Percentiles rank a stretch among this genome's conserved stretches.
These are phyloP conservation scores for Probosciger aterrimus DNA, from an alignment of 2,113 vertebrate genomes.

Conservation along the genomic window DNA sequence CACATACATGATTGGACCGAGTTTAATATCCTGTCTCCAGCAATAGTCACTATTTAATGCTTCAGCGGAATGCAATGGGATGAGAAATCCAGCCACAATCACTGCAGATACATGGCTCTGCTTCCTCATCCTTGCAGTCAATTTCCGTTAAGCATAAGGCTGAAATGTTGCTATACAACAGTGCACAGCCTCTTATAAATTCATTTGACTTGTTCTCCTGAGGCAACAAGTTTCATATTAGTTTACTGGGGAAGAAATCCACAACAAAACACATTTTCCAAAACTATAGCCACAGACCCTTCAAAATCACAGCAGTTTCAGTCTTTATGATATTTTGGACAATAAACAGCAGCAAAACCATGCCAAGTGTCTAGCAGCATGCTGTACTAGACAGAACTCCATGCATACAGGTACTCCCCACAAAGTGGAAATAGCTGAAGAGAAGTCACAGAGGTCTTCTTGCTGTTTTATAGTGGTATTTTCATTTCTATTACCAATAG, in stretches of 20 bases:
- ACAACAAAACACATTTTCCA: not conserved
- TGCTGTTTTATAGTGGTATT: not conserved
- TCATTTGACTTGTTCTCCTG: not conserved
- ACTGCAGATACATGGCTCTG: not conserved
- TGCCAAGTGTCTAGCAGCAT: not conserved
- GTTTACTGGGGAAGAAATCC: not conserved
- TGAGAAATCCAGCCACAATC: constrained; percentile 4
- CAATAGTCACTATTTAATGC: not conserved
- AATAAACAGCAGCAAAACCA: not conserved
- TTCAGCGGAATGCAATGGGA: not conserved
- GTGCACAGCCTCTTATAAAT: not conserved
- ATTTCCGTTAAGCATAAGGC: constrained; percentile 16
- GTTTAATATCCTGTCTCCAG: constrained; percentile 40
- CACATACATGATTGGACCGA: not conserved
- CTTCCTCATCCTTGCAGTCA: constrained; percentile 16
- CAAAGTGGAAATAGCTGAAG: not conserved
- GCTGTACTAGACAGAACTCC: not conserved
- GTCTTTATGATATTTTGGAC: not conserved
- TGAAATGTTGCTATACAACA: not conserved
- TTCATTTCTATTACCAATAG: not conserved
- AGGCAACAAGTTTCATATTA: not conserved
- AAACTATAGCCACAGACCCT: not conserved
- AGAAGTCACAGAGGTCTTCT: not conserved
- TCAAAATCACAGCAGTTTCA: not conserved
- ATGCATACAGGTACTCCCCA: not conserved